Evolutionary conservation across 2,888 invertebrate species (phyloP).

Genomic region (Drosophila phalerata): DNA sequence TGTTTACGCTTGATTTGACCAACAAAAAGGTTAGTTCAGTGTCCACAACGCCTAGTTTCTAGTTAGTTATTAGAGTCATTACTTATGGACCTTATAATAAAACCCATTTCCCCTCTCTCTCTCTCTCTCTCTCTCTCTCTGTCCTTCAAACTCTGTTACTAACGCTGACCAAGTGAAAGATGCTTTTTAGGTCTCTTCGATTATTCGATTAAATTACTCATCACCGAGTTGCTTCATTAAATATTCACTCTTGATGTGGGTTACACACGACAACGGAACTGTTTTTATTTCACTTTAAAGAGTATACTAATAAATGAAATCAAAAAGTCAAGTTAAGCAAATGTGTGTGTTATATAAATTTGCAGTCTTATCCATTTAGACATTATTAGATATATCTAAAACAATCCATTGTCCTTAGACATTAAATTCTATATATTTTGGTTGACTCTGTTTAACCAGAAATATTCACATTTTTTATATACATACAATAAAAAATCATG

Average conservation of each 20-base stretch:
- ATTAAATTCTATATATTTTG: too few relatives aligned
- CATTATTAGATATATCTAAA: too few relatives aligned
- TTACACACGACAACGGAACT: neutral
- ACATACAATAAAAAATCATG: too few relatives aligned
- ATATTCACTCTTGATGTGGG: constrained; percentile 34
- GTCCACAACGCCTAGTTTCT: constrained; percentile 28
- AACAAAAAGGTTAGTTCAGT: constrained; percentile 45
- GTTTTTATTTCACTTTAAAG: too few relatives aligned
- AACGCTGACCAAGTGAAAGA: neutral
- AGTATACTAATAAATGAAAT: too few relatives aligned
- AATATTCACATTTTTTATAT: too few relatives aligned
- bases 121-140: too few relatives aligned
- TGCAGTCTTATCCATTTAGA: too few relatives aligned
- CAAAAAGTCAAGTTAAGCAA: too few relatives aligned
- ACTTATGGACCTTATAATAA: constrained; percentile 40
- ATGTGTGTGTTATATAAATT: too few relatives aligned
- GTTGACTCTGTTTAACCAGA: too few relatives aligned
- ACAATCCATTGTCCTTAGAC: too few relatives aligned
- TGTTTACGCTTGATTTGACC: constrained; percentile 77
- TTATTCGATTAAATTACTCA: constrained; percentile 50
- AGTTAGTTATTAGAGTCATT: constrained; percentile 57
- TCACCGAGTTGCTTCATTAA: constrained; percentile 43
- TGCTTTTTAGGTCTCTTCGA: neutral
- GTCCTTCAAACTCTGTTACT: neutral
- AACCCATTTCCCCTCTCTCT: neutral